Base-by-base conservation (phyloP, 2,888 invertebrate species). In the Notodonta ziczac region DNA sequence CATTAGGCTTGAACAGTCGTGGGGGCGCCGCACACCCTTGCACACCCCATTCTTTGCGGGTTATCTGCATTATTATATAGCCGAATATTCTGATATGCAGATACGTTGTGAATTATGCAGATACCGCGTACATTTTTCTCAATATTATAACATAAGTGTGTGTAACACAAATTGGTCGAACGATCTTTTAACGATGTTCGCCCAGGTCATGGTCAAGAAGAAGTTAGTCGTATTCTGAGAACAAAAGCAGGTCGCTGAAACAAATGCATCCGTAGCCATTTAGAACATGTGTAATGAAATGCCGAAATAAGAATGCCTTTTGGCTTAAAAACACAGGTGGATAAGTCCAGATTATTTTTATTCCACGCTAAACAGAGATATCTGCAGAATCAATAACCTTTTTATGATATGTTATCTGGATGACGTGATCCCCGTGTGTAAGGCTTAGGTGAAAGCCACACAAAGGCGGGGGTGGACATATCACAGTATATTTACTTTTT, bases 1-100 rank as follows among this genome's bases (percentile, higher is more conserved):
- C 85, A 86, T 87, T 88, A 88, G 84, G 83, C 80, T 73, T 74
- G 79, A 76, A 78, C 74, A 77, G 77, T 59, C 48, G 57, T 76
- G 74, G 71, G 69, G 68, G 59, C 58, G 62, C 70, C 78, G 71
- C 74, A 70, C 63, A 63, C 71, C 71, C 74, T 62, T 57, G 63
- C 72, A 24, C 24, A 24, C 24, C 24, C 81, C 78, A 78, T 80
- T 82, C 82, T 82, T 81, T 78, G 79, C 73, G 76, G 78, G 76
- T 77, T 80, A 78, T 83, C 82, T 83, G 80, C 78, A 82, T 82
- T 82, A 79, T 74, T 66, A 74, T 76, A 78, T 73, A 76, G 52
- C 52, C 5, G 24, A 52, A 52, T 35, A 52, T 52, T n/a, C n/a
- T n/a, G n/a, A n/a, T n/a, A n/a, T n/a, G n/a, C 52, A 32, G 52